phyloP scores from a whole-genome alignment of 2,113 vertebrate species.

The Noctilio leporinus region DNA sequence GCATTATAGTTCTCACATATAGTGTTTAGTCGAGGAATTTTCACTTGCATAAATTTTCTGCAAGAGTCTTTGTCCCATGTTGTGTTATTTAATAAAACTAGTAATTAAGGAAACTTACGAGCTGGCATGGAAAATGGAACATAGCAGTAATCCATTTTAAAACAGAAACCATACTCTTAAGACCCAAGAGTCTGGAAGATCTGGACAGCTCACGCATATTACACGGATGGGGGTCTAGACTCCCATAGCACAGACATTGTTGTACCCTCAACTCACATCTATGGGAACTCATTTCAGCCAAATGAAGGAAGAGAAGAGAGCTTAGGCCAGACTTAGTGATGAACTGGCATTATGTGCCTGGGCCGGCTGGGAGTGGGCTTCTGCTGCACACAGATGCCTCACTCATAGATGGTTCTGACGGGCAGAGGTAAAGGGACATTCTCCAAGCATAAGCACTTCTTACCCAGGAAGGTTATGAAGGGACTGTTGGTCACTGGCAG shows the following conservation, averaged over 20 bases:
- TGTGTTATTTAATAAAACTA: not conserved
- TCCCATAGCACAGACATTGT: not conserved
- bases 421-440: not conserved
- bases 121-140: not conserved
- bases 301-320: not conserved
- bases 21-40: not conserved
- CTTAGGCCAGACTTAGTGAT: not conserved
- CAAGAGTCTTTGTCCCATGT: not conserved
- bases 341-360: rapidly evolving
- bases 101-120: not conserved
- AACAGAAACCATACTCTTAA: not conserved
- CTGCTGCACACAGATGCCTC: rapidly evolving
- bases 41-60: not conserved
- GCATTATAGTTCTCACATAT: not conserved
- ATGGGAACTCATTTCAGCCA: not conserved
- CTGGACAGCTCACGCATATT: not conserved
- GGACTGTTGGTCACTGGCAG: not conserved
- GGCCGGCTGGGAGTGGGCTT: not conserved
- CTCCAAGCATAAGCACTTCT: not conserved
- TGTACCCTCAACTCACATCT: not conserved
- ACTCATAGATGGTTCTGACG: not conserved
- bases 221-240: not conserved
- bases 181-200: not conserved
- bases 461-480: not conserved
- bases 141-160: not conserved